phyloP scores from a whole-genome alignment of 2,888 invertebrate genomes.

The Drosophila diplacantha region DNA sequence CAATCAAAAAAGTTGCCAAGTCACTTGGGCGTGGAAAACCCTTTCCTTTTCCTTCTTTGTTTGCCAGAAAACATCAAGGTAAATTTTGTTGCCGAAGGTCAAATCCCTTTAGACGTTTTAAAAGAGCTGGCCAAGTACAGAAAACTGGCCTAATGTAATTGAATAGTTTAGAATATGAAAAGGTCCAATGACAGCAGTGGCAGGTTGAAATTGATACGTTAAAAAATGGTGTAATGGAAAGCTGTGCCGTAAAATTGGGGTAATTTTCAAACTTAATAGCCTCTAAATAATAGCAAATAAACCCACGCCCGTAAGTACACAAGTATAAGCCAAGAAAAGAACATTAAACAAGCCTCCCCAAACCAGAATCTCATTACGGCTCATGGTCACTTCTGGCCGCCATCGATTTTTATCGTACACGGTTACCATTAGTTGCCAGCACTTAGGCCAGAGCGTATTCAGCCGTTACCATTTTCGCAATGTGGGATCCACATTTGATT shows the following conservation, averaged over 20 bases:
- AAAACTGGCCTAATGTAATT: conserved; percentile 12
- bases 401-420: conserved; percentile 29
- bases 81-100: conserved; percentile 36
- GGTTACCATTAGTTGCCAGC: conserved; percentile 18
- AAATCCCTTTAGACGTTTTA: conserved; percentile 46
- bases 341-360: neutral
- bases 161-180: neutral
- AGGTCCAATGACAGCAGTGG: neutral
- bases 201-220: neutral
- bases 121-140: conserved; percentile 28
- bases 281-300: neutral
- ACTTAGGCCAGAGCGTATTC: conserved; percentile 5
- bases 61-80: conserved; percentile 50
- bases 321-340: neutral
- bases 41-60: neutral
- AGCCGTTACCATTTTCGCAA: neutral
- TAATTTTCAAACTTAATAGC: neutral
- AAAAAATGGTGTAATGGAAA: neutral
- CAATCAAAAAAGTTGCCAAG: conserved; percentile 47
- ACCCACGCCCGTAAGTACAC: neutral
- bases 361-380: neutral
- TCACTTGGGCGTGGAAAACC: conserved; percentile 18
- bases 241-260: neutral
- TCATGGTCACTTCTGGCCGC: conserved; percentile 24
- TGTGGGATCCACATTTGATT: conserved; percentile 4